phyloP scores from a whole-genome alignment of 2,113 vertebrate genomes.

The Rhipidura dahli region DNA sequence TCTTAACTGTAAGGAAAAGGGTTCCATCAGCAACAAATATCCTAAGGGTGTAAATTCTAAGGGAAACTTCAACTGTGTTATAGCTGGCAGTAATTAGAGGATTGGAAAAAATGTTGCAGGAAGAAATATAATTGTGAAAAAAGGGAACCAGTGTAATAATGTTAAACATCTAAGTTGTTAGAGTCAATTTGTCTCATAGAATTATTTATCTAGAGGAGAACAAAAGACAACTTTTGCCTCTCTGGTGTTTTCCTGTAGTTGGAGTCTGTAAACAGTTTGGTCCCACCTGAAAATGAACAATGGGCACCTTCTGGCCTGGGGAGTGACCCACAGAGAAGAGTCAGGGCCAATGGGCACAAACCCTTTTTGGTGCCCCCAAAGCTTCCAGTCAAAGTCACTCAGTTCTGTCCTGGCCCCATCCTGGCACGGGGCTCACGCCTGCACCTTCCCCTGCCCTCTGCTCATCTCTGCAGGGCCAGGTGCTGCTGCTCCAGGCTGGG shows the following conservation, averaged over 20 bases:
- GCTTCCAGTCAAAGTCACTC: not conserved
- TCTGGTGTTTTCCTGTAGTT: not conserved
- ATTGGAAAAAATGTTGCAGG: not conserved
- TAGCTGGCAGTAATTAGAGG: not conserved
- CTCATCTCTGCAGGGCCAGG: not conserved
- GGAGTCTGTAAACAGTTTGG: not conserved
- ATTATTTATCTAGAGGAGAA: not conserved
- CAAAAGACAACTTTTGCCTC: not conserved
- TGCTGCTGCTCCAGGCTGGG: not conserved
- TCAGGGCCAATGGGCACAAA: not conserved
- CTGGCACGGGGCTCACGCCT: accelerated
- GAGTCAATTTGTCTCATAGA: not conserved
- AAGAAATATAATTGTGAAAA: not conserved
- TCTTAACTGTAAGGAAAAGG: not conserved
- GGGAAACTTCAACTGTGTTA: not conserved
- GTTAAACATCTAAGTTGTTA: not conserved
- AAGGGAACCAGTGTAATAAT: not conserved
- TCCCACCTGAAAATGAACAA: not conserved
- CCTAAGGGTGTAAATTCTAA: not conserved
- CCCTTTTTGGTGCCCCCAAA: not conserved
- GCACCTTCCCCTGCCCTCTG: not conserved
- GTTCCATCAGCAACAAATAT: not conserved
- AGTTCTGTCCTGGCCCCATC: accelerated
- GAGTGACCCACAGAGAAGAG: not conserved
- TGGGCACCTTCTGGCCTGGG: not conserved